phyloP scores from a whole-genome alignment of 1,140 invertebrate genomes.

The Meloidogyne hapla region DNA sequence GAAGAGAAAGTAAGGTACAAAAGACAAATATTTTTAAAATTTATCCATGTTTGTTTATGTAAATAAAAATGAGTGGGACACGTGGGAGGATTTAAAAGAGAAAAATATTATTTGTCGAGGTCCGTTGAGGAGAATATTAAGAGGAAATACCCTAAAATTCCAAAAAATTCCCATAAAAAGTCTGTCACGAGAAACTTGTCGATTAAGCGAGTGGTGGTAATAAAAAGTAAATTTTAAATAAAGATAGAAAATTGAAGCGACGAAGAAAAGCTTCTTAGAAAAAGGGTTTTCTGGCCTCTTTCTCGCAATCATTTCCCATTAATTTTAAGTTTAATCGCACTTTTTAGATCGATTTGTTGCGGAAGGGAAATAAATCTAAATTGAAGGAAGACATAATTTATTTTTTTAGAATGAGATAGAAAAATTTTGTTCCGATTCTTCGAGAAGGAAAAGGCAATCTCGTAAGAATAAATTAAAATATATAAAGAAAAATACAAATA shows the following conservation, averaged over 20 bases:
- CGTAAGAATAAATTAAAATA: no score
- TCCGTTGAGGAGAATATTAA: no score
- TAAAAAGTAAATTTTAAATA: not conserved
- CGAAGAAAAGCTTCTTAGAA: not conserved
- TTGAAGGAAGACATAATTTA: no score
- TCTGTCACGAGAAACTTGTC: not conserved
- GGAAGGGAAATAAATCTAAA: not conserved
- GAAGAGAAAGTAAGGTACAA: not conserved
- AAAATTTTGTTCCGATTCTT: not conserved
- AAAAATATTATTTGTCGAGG: no score
- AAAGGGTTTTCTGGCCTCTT: not conserved
- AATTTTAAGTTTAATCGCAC: not conserved
- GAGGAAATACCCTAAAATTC: not conserved
- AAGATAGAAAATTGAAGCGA: not conserved
- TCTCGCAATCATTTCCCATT: not conserved
- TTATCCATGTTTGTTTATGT: not conserved
- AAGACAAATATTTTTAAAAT: no score
- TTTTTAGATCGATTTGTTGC: not conserved
- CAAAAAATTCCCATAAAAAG: not conserved
- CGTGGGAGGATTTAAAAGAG: not conserved
- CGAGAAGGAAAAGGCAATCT: no score
- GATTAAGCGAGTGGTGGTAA: not conserved
- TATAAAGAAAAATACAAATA: no score
- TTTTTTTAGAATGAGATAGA: not conserved
- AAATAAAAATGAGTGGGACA: not conserved